Percentiles rank a stretch among this genome's conserved stretches.
Conservation (phyloP, 1,140 invertebrate genomes). For the Periplaneta americana region DNA sequence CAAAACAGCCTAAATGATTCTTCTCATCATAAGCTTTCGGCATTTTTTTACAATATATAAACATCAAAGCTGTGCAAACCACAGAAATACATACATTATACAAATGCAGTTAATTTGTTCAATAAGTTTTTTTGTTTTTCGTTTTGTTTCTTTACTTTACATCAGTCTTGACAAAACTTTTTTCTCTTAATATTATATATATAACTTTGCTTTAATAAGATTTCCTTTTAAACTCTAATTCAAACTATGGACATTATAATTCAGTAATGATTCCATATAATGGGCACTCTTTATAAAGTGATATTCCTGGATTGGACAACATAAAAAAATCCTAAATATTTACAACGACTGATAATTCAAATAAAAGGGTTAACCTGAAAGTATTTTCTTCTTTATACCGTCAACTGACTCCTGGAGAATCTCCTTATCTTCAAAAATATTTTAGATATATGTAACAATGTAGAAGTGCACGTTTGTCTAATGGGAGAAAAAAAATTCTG, state of each 20-base stretch:
- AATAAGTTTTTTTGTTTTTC: slow-evolving; percentile 9
- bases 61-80: slow-evolving; percentile 20
- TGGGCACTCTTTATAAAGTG: slow-evolving; percentile 2
- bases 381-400: background rate
- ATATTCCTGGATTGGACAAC: background rate
- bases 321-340: slow-evolving; percentile 2
- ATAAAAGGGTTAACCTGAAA: background rate
- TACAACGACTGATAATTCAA: background rate
- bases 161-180: slow-evolving; percentile 21
- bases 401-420: background rate
- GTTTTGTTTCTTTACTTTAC: slow-evolving; percentile 19
- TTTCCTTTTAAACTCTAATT: background rate
- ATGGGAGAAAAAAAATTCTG: background rate
- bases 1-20: slow-evolving; percentile 16
- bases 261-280: background rate
- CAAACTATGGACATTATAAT: background rate
- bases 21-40: background rate
- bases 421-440: background rate
- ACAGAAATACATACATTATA: slow-evolving; percentile 16
- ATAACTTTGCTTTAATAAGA: slow-evolving; percentile 16
- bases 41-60: slow-evolving; percentile 19
- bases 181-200: slow-evolving; percentile 15
- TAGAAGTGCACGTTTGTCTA: background rate
- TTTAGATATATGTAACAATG: background rate
- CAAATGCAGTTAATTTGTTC: slow-evolving; percentile 18